Percentiles rank a stretch among this genome's conserved stretches.
These are phyloP conservation scores for Glaucopsyche alexis DNA, from an alignment of 2,888 invertebrate species.

Conservation along the genomic window DNA sequence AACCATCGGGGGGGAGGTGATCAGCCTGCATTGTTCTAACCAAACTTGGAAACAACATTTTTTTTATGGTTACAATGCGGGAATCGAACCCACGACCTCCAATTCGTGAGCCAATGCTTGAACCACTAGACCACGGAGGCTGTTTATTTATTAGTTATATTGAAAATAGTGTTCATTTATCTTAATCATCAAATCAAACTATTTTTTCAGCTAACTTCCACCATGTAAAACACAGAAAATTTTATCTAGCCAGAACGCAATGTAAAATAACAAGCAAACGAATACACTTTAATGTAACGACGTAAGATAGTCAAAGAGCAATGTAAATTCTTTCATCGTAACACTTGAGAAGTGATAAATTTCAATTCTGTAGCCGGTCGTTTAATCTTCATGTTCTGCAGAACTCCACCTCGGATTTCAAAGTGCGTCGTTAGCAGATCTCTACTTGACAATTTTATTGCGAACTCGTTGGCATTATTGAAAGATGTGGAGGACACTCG, in stretches of 20 bases:
- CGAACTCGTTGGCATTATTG: slow-evolving; percentile 60
- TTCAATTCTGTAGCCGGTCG: slow-evolving; percentile 32
- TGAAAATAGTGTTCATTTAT: too few relatives aligned
- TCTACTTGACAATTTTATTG: slow-evolving; percentile 68
- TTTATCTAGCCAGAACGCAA: neutral
- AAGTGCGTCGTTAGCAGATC: slow-evolving; percentile 73
- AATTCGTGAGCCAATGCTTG: too few relatives aligned
- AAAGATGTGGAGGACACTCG: slow-evolving; percentile 57
- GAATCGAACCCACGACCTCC: too few relatives aligned
- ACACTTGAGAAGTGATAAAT: slow-evolving; percentile 30
- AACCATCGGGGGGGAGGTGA: too few relatives aligned
- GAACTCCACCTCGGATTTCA: slow-evolving; percentile 49
- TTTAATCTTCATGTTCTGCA: slow-evolving; percentile 44
- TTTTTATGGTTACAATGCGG: too few relatives aligned
- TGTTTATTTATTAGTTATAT: too few relatives aligned
- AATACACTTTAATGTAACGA: neutral
- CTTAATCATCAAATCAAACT: too few relatives aligned
- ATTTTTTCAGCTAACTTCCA: too few relatives aligned
- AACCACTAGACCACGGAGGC: too few relatives aligned
- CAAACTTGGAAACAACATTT: too few relatives aligned
- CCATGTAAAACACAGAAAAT: too few relatives aligned
- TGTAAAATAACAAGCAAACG: slow-evolving; percentile 1
- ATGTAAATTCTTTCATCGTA: slow-evolving; percentile 12
- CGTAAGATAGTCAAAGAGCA: neutral
- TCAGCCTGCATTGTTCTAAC: too few relatives aligned